phyloP scores from a whole-genome alignment of 1,140 invertebrate genomes.

The Caenorhabditis inopinata region DNA sequence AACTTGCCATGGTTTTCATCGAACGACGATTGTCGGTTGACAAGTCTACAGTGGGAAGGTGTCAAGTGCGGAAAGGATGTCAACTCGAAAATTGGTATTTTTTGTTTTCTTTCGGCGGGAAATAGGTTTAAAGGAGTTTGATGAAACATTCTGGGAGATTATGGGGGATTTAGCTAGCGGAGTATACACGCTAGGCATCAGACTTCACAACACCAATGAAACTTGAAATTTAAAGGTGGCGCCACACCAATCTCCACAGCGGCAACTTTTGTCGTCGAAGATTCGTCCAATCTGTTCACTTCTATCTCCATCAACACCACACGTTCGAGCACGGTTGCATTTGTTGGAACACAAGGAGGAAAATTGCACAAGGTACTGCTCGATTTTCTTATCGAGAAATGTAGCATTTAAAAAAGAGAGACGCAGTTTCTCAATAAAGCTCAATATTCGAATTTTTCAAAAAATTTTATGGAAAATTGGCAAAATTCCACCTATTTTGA shows the following conservation, averaged over 20 bases:
- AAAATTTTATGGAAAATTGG: too few species aligned
- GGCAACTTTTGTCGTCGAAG: conserved; percentile 48
- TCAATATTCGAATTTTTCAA: too few species aligned
- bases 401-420: too few species aligned
- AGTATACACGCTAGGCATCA: too few species aligned
- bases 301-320: conserved; percentile 55
- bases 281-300: conserved; percentile 50
- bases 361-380: conserved; percentile 56
- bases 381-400: too few species aligned
- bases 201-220: not conserved
- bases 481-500: too few species aligned
- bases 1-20: conserved; percentile 66
- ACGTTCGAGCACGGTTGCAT: conserved; percentile 60
- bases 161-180: too few species aligned
- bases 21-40: conserved; percentile 54
- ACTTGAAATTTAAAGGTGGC: conserved; percentile 48
- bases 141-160: too few species aligned
- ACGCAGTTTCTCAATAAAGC: too few species aligned
- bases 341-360: conserved; percentile 61
- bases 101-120: too few species aligned
- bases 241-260: conserved; percentile 54
- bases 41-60: conserved; percentile 53
- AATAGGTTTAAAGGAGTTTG: too few species aligned
- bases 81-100: conserved; percentile 53
- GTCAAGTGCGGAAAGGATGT: conserved; percentile 57